Evolutionary conservation across 2,113 vertebrate genomes (phyloP).

Genomic region (Xyliphius kryptos): DNA sequence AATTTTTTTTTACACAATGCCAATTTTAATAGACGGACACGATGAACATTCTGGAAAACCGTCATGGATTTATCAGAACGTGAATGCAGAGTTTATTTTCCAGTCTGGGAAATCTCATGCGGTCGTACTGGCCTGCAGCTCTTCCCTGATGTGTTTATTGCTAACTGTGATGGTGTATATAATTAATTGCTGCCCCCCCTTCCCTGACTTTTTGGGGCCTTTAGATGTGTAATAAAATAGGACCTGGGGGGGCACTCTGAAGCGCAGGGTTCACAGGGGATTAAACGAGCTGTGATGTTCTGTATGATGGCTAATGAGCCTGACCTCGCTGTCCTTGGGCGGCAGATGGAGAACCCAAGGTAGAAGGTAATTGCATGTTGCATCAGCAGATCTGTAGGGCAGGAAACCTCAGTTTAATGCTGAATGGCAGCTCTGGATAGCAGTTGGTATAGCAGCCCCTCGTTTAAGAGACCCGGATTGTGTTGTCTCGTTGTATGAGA

Average conservation of each 20-base stretch:
- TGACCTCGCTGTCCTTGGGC: conserved; percentile 32
- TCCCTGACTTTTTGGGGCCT: conserved; percentile 48
- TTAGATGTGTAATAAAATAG: conserved; percentile 48
- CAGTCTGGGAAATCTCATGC: no score
- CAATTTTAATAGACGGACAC: no score
- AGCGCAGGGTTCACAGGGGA: conserved; percentile 52
- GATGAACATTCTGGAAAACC: no score
- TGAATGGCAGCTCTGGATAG: neutral
- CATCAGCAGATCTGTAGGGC: neutral
- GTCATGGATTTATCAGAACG: no score
- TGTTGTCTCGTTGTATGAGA: no score
- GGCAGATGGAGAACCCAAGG: conserved; percentile 9
- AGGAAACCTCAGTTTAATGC: neutral
- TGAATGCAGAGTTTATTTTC: conserved; percentile 31
- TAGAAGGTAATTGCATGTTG: neutral
- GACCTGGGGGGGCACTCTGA: conserved; percentile 42
- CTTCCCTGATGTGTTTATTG: conserved; percentile 56
- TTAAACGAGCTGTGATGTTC: conserved; percentile 53
- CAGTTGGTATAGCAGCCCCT: no score
- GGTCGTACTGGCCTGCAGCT: conserved; percentile 38
- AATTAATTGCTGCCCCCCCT: conserved; percentile 58
- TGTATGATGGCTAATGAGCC: conserved; percentile 49
- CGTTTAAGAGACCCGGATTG: no score
- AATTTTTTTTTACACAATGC: conserved; percentile 12
- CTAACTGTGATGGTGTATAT: conserved; percentile 54